Base-by-base conservation (phyloP, 1,140 invertebrate species). In the Carcinoscorpius rotundicauda region DNA sequence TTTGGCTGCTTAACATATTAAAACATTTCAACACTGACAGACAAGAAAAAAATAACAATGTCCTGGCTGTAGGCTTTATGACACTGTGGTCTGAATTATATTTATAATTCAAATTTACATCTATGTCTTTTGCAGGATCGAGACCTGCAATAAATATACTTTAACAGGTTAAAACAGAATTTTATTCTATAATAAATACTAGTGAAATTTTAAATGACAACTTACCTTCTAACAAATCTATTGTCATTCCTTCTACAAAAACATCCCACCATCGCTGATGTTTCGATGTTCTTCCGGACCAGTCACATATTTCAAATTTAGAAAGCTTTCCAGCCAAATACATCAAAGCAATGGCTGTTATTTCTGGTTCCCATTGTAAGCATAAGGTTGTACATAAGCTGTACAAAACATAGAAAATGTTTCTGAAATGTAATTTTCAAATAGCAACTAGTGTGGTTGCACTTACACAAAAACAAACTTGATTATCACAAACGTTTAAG, bases 281-380 rank as follows among this genome's bases (percentile, higher is more conserved):
- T 71, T 88, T 88, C 0, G 85, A 77, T 49, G 81, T 81, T 52
- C 92, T 82, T 4, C 91, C 92, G 55, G 68, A 82, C 95, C 95
- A 98, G 77, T 98, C 94, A 8, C 85, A 82, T 0, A 97, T 88
- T 75, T 94, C 91, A 81, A 97, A 97, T 76, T 97, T 96, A 73
- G 89, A 93, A 49, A 98, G 79, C 77, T 95, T 95, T n/a, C 91
- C 91, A 3, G 95, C 93, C 58, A 98, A 79, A 77, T 98, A 96
- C 85, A 98, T 94, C 3, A 98, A 78, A 0, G 96, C 93, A n/a
- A 97, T 93, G 1, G 94, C 93, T 69, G 98, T 95, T 58, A 99
- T 93, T 79, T 99, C 97, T 8, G 97, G 95, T 76, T 99, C 97
- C 95, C 96, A 99, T 79, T 98, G 94, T 4, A 99, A 81, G 70